phyloP scores from a whole-genome alignment of 2,797 vertebrate species.

The Phalanger gymnotis region DNA sequence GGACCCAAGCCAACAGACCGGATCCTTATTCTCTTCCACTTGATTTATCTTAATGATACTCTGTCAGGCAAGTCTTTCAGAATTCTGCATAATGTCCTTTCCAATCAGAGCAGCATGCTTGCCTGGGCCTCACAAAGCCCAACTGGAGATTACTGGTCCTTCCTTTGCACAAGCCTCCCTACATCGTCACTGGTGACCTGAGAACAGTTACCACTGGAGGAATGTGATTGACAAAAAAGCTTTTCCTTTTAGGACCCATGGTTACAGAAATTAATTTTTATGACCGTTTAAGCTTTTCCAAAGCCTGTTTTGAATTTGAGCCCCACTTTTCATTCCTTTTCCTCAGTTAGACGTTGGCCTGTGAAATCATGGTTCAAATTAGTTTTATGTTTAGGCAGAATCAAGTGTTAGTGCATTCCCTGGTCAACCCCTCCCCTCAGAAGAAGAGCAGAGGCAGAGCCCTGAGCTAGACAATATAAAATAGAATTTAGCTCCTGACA shows the following conservation, averaged over 20 bases:
- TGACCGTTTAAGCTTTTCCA: conserved; percentile 60
- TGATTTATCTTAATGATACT: conserved; percentile 74
- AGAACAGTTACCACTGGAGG: conserved; percentile 28
- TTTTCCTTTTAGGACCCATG: conserved; percentile 56
- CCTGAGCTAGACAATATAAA: conserved; percentile 11
- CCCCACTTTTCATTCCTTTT: conserved; percentile 37
- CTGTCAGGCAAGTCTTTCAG: conserved; percentile 62
- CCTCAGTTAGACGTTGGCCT: conserved; percentile 47
- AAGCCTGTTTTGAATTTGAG: conserved; percentile 63
- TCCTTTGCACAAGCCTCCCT: conserved; percentile 21
- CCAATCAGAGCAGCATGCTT: conserved; percentile 24
- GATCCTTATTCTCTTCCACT: conserved; percentile 65
- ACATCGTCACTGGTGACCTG: conserved; percentile 23
- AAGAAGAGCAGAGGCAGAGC: background rate
- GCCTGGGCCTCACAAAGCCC: conserved; percentile 18
- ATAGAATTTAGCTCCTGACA: conserved; percentile 37
- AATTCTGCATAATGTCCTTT: conserved; percentile 48
- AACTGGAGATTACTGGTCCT: conserved; percentile 25
- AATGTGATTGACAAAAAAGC: background rate
- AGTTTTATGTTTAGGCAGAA: conserved; percentile 44
- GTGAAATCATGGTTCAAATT: conserved; percentile 64
- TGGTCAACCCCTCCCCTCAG: conserved; percentile 29
- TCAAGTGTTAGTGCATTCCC: conserved; percentile 5
- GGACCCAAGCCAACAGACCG: conserved; percentile 55
- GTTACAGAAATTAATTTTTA: conserved; percentile 43